Percentiles rank a stretch among this genome's conserved stretches.
These are phyloP conservation scores for Cryptus armator DNA, from an alignment of 2,888 invertebrate species.

Conservation along the genomic window DNA sequence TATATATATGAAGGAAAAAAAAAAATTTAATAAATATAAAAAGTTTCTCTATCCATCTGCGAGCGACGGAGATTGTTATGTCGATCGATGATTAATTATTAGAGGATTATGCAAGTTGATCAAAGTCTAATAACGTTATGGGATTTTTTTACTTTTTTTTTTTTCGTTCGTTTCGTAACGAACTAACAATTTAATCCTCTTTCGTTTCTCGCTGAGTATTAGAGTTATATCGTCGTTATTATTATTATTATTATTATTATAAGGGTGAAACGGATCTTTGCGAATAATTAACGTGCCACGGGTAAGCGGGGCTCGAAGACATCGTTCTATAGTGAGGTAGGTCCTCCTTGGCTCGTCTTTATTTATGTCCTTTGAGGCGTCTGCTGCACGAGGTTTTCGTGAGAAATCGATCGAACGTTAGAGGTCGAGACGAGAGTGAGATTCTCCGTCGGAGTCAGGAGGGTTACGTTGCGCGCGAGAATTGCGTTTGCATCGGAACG, in stretches of 20 bases:
- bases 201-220: background rate
- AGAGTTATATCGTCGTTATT: background rate
- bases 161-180: background rate
- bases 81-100: conserved; percentile 17
- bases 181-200: background rate
- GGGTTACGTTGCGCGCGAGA: conserved; percentile 8
- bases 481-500: conserved; percentile 34
- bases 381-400: background rate
- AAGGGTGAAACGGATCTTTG: conserved; percentile 2
- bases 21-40: background rate
- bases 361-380: background rate
- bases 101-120: conserved; percentile 5
- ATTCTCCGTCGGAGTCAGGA: background rate
- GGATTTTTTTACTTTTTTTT: background rate
- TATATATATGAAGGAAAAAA: background rate
- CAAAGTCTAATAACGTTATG: conserved; percentile 13
- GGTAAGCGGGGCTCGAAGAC: background rate
- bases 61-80: background rate
- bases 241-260: conserved; percentile 23
- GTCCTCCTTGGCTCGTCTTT: background rate
- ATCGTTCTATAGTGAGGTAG: background rate
- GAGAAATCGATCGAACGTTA: conserved; percentile 27
- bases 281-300: conserved; percentile 20
- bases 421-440: background rate
- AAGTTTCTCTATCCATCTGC: background rate